phyloP scores from a whole-genome alignment of 2,888 invertebrate species.

The Drosophila ustulata region DNA sequence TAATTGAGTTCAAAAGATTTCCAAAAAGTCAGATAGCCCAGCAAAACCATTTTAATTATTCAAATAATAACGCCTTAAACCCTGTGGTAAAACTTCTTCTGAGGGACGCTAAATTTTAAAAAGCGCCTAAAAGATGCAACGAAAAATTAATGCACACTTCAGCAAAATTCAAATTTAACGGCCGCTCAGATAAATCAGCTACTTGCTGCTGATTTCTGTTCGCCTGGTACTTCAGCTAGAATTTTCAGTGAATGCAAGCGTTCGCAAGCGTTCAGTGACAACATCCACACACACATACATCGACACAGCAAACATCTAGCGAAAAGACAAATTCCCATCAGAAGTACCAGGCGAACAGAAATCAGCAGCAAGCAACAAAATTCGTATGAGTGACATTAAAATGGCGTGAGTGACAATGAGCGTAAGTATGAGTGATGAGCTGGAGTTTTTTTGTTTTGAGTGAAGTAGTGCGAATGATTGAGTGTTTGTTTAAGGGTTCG shows the following conservation, averaged over 20 bases:
- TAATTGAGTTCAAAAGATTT: background rate
- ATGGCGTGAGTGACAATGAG: background rate
- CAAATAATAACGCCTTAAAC: background rate
- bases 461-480: background rate
- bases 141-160: background rate
- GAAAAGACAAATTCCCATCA: background rate
- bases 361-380: background rate
- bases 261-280: background rate
- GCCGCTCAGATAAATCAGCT: background rate
- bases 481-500: background rate
- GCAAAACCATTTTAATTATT: background rate
- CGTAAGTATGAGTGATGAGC: background rate
- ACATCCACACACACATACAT: background rate
- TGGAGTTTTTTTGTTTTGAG: background rate
- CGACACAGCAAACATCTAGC: background rate
- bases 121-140: background rate
- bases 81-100: too few relatives aligned
- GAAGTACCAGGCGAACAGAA: slow-evolving; percentile 2
- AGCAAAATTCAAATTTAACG: too few relatives aligned
- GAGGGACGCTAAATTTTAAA: background rate
- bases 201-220: background rate
- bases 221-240: background rate
- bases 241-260: background rate
- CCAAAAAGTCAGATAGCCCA: background rate
- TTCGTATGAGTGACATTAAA: background rate